Evolutionary conservation across 2,888 invertebrate genomes (phyloP).

Genomic region (Drosophila meridionalis): DNA sequence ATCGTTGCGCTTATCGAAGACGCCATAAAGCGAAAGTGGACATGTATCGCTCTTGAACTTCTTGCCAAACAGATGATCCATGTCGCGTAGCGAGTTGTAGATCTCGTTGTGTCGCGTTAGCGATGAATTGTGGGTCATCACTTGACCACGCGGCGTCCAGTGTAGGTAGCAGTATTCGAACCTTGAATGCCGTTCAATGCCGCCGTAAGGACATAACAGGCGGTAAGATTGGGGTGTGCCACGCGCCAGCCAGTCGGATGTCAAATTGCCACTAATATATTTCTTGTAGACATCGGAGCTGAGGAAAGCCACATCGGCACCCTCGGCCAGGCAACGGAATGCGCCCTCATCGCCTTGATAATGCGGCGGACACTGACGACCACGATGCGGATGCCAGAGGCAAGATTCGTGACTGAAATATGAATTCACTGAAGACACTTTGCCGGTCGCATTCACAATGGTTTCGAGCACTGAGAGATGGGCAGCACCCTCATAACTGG

Average conservation of each 20-base stretch:
- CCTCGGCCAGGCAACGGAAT: constrained; percentile 88
- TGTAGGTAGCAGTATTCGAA: constrained; percentile 87
- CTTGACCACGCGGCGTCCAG: constrained; percentile 89
- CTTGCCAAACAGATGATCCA: constrained; percentile 90
- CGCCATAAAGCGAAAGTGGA: constrained; percentile 90
- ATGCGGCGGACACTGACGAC: constrained; percentile 83
- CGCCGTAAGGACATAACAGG: constrained; percentile 87
- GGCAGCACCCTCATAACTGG: constrained; percentile 91
- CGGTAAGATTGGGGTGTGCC: constrained; percentile 85
- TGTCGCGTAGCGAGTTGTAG: constrained; percentile 88
- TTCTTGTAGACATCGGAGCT: constrained; percentile 88
- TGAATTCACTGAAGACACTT: constrained; percentile 63
- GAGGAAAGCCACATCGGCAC: constrained; percentile 92
- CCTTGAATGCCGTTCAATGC: constrained; percentile 74
- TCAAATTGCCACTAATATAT: constrained; percentile 86
- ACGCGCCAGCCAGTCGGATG: constrained; percentile 85
- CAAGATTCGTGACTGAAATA: constrained; percentile 90
- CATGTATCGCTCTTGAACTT: constrained; percentile 86
- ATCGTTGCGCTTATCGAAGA: constrained; percentile 88
- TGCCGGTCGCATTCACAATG: constrained; percentile 84
- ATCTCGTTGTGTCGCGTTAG: constrained; percentile 88
- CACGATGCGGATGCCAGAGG: constrained; percentile 85
- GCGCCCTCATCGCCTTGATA: constrained; percentile 88
- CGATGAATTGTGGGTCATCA: constrained; percentile 87
- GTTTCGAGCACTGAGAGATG: constrained; percentile 87